Evolutionary conservation across 2,797 vertebrate species (phyloP).

Genomic region (Protosalanx chinensis): DNA sequence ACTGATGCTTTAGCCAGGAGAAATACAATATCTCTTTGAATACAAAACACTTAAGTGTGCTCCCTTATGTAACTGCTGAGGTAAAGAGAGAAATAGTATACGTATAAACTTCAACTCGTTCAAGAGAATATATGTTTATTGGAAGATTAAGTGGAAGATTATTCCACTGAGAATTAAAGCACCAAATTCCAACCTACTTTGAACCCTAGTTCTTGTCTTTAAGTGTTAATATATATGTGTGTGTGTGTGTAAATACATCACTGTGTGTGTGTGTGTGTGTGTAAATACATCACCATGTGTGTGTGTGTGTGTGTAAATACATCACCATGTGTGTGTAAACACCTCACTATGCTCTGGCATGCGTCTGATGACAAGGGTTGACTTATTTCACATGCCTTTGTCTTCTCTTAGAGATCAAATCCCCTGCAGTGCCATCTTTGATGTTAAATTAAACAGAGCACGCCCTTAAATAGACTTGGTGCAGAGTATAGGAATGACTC

Average conservation of each 20-base stretch:
- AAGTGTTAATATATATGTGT: background rate
- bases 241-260: background rate
- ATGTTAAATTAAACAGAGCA: background rate
- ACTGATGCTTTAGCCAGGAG: too few relatives aligned
- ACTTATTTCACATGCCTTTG: too few relatives aligned
- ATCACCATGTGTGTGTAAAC: slow-evolving; percentile 26
- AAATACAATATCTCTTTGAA: too few relatives aligned
- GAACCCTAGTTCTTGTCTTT: background rate
- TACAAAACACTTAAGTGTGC: background rate
- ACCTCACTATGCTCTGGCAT: slow-evolving; percentile 43
- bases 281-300: too few relatives aligned
- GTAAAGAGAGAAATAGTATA: background rate
- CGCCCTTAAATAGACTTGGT: background rate
- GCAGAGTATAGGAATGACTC: too few relatives aligned
- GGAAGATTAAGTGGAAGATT: too few relatives aligned
- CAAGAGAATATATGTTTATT: background rate
- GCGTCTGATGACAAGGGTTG: background rate
- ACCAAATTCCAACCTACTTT: background rate
- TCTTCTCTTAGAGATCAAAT: too few relatives aligned
- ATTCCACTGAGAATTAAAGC: background rate
- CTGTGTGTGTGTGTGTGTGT: slow-evolving; percentile 2
- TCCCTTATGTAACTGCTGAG: background rate
- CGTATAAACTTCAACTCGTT: background rate
- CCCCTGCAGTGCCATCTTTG: too few relatives aligned
- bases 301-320: slow-evolving; percentile 2